phyloP scores from a whole-genome alignment of 1,140 invertebrate species.

The Nymphalis io region DNA sequence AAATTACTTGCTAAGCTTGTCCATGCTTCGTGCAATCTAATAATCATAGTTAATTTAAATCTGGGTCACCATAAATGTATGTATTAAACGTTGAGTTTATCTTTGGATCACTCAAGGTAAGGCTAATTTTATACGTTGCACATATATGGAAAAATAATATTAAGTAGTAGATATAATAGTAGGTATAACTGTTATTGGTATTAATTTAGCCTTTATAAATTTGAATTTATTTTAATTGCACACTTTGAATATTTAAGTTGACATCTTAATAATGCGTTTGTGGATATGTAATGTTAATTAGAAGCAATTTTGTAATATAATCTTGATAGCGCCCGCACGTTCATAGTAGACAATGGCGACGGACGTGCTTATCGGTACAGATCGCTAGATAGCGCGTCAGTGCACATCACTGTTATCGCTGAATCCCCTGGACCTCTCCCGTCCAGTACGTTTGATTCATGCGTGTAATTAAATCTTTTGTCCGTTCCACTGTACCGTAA shows the following conservation, averaged over 20 bases:
- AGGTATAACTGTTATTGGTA: too few species aligned
- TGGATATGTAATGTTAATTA: slow-evolving; percentile 44
- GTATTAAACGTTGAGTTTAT: not conserved
- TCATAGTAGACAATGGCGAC: slow-evolving; percentile 49
- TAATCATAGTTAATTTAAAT: slow-evolving; percentile 9
- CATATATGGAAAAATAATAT: too few species aligned
- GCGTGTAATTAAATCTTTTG: slow-evolving; percentile 80
- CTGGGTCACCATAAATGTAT: not conserved
- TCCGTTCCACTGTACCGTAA: slow-evolving; percentile 57
- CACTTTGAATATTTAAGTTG: not conserved
- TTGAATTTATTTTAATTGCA: not conserved
- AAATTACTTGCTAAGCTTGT: slow-evolving; percentile 12
- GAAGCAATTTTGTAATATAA: slow-evolving; percentile 45
- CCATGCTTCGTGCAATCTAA: not conserved
- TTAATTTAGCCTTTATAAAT: not conserved
- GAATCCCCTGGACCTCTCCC: slow-evolving; percentile 46
- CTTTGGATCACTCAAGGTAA: not conserved
- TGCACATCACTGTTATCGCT: slow-evolving; percentile 61
- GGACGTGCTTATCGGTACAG: slow-evolving; percentile 55
- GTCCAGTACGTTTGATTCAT: slow-evolving; percentile 72
- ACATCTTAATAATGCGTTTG: slow-evolving; percentile 8
- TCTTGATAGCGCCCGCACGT: slow-evolving; percentile 63
- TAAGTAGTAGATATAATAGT: too few species aligned
- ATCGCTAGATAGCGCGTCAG: slow-evolving; percentile 58
- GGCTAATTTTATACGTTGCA: not conserved